Conservation (phyloP, 2,888 invertebrate genomes). For the Pherbina coryleti region DNA sequence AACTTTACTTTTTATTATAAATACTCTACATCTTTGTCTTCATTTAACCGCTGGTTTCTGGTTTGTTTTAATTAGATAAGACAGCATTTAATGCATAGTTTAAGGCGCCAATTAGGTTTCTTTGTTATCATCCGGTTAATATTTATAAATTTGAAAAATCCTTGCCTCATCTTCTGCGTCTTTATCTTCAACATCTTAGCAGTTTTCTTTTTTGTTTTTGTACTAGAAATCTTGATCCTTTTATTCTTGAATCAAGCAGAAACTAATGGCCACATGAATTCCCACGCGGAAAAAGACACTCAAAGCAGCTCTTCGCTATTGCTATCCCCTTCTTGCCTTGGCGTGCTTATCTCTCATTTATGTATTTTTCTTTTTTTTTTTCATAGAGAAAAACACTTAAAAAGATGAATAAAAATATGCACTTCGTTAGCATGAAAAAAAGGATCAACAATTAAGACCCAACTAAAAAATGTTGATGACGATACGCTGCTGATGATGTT, state of each 20-base stretch:
- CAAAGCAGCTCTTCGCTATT: not conserved
- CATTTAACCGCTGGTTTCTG: not conserved
- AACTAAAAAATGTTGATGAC: conserved; percentile 8
- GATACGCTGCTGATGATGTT: not conserved
- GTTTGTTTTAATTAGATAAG: not conserved
- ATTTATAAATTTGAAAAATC: not conserved
- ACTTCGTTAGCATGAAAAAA: conserved; percentile 22
- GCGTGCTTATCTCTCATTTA: not conserved
- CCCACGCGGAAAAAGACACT: not conserved
- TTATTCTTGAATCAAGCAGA: conserved; percentile 9
- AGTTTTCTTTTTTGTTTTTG: not conserved
- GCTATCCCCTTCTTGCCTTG: not conserved
- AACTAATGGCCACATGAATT: conserved; percentile 5
- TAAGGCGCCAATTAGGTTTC: conserved; percentile 19
- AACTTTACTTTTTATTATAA: not conserved
- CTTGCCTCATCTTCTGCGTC: not conserved
- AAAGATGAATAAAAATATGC: not conserved
- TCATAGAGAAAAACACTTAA: not conserved
- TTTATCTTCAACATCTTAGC: not conserved
- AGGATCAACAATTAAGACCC: conserved; percentile 23
- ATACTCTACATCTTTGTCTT: not conserved
- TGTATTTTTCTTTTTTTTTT: not conserved
- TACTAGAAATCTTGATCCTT: not conserved
- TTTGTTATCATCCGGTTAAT: not conserved
- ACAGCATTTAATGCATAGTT: conserved; percentile 9